phyloP scores from a whole-genome alignment of 2,113 vertebrate genomes.

The Orthochromis malagaraziensis region DNA sequence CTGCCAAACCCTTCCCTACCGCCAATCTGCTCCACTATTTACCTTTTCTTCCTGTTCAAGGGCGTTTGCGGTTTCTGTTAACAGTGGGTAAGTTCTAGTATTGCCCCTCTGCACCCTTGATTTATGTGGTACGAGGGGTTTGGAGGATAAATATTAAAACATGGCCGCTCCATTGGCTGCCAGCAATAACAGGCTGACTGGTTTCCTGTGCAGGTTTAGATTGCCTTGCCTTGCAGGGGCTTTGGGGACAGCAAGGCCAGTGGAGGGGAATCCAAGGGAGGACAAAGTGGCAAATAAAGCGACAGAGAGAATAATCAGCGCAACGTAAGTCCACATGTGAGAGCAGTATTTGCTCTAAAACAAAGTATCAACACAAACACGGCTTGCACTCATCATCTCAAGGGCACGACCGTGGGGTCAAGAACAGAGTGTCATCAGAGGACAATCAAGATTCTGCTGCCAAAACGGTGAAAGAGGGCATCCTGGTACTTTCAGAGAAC shows the following conservation, averaged over 20 bases:
- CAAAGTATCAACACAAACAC: not conserved
- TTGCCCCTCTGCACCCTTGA: slow-evolving; percentile 44
- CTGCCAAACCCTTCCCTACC: not conserved
- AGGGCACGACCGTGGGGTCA: not conserved
- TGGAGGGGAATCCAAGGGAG: not conserved
- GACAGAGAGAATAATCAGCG: not conserved
- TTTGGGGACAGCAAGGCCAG: slow-evolving; percentile 8
- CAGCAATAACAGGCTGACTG: slow-evolving; percentile 65
- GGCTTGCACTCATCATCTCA: not conserved
- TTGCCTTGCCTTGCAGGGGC: slow-evolving; percentile 36
- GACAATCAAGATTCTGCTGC: not conserved
- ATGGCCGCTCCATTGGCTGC: slow-evolving; percentile 47
- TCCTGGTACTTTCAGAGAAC: not conserved
- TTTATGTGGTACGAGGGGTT: slow-evolving; percentile 60
- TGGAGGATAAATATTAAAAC: slow-evolving; percentile 68
- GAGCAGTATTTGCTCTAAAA: not conserved
- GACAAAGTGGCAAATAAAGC: not conserved
- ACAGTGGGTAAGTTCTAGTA: slow-evolving; percentile 23
- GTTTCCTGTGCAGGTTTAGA: slow-evolving; percentile 60
- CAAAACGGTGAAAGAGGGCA: not conserved
- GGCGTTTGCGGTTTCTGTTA: slow-evolving; percentile 50
- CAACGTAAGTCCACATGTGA: not conserved
- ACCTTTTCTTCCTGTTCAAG: slow-evolving; percentile 47
- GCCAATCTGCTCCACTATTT: slow-evolving; percentile 38
- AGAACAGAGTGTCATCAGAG: not conserved